A percentile compares a stretch with the other conserved stretches of the same genome.
Evolutionary conservation across 2,888 invertebrate genomes (phyloP).

Genomic region (Rutpela maculata): DNA sequence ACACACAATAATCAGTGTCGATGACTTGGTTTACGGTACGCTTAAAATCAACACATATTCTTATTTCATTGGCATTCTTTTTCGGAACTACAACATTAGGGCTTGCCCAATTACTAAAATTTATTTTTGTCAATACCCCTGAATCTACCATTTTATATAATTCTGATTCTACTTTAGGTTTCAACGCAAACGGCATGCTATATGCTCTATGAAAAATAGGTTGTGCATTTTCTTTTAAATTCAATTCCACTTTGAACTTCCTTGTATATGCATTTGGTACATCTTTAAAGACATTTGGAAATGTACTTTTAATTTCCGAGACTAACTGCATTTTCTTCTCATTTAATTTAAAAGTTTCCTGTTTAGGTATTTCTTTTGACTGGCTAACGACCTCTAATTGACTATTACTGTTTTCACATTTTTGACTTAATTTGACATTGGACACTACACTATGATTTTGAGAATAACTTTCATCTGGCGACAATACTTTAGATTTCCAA

Average conservation of each 20-base stretch:
- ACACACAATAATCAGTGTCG: constrained; percentile 61
- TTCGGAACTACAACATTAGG: constrained; percentile 66
- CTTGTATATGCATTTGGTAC: constrained; percentile 18
- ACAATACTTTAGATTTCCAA: constrained; percentile 16
- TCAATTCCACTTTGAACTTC: constrained; percentile 22
- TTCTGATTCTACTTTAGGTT: constrained; percentile 55
- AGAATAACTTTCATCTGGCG: background rate
- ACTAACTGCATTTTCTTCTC: background rate
- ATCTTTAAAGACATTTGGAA: constrained; percentile 25
- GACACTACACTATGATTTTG: background rate
- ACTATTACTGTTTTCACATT: background rate
- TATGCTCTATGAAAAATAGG: constrained; percentile 40
- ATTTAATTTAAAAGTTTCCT: background rate
- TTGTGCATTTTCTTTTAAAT: constrained; percentile 25
- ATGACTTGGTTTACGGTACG: constrained; percentile 59
- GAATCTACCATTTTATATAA: constrained; percentile 48
- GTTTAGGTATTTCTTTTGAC: background rate
- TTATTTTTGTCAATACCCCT: constrained; percentile 55
- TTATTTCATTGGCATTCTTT: constrained; percentile 52
- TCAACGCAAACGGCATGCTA: constrained; percentile 53
- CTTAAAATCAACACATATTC: constrained; percentile 67
- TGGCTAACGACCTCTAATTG: too few species aligned
- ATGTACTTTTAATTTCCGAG: constrained; percentile 10
- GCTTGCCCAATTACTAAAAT: constrained; percentile 60
- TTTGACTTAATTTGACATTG: background rate